Evolutionary conservation across 2,797 vertebrate genomes (phyloP).

Genomic region (Chiloscyllium punctatum): DNA sequence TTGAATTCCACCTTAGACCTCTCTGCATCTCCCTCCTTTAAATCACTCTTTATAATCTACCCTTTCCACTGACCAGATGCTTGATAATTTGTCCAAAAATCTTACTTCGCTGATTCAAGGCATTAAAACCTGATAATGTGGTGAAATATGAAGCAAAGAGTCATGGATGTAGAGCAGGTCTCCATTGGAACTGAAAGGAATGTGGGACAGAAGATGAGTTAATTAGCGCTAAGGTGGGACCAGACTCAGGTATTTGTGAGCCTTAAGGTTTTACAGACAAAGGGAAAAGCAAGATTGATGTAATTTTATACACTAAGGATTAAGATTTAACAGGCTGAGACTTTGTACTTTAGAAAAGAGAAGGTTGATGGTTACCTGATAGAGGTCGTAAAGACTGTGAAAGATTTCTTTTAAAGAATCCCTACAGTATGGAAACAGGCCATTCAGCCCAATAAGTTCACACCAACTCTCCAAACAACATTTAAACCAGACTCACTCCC

Average conservation of each 20-base stretch:
- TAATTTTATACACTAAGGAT: background rate
- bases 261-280: background rate
- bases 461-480: too few species aligned
- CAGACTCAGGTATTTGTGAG: background rate
- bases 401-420: background rate
- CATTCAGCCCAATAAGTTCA: too few species aligned
- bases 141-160: background rate
- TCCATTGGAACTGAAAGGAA: background rate
- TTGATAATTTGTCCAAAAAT: background rate
- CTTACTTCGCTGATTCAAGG: background rate
- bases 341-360: background rate
- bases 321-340: background rate
- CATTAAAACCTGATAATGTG: background rate
- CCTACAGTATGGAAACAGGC: too few species aligned
- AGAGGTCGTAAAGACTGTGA: background rate
- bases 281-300: background rate
- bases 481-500: too few species aligned
- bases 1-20: background rate
- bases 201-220: constrained; percentile 36
- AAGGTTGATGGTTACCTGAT: background rate
- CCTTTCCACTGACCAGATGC: background rate
- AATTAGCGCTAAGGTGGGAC: background rate
- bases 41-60: background rate
- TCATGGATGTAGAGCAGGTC: background rate
- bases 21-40: background rate